Conservation (phyloP, 2,888 invertebrate species). For the Drosophila melanosoma region DNA sequence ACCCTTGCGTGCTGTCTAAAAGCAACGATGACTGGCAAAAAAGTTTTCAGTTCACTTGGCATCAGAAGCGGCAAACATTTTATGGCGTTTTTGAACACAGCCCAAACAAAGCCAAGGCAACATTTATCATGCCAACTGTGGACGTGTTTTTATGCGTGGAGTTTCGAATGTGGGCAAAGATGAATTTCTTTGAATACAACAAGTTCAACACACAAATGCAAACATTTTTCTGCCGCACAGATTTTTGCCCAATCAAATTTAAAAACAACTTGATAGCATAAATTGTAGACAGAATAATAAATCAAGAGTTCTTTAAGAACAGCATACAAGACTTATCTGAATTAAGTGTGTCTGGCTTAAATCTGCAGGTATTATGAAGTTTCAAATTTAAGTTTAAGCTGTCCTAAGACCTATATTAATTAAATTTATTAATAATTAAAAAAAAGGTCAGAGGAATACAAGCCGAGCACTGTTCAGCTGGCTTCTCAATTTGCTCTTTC, state of each 20-base stretch:
- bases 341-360: not conserved
- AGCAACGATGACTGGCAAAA: conserved; percentile 34
- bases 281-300: conserved; percentile 37
- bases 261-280: conserved; percentile 38
- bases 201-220: conserved; percentile 36
- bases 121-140: conserved; percentile 53
- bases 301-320: conserved; percentile 14
- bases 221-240: conserved; percentile 24
- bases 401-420: too few relatives aligned
- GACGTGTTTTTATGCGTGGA: conserved; percentile 26
- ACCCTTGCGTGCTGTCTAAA: not conserved
- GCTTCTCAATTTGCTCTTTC: not conserved
- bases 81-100: conserved; percentile 44
- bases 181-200: conserved; percentile 32
- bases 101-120: conserved; percentile 41
- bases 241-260: conserved; percentile 46
- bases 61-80: conserved; percentile 52
- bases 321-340: too few relatives aligned
- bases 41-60: conserved; percentile 56
- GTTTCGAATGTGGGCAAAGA: conserved; percentile 36
- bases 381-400: too few relatives aligned
- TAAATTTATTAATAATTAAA: not conserved
- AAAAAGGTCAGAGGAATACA: not conserved
- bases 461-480: not conserved
- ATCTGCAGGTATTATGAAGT: not conserved